These are phyloP conservation scores for Frankliniella fusca DNA, from an alignment of 2,888 invertebrate species.

Conservation along the genomic window DNA sequence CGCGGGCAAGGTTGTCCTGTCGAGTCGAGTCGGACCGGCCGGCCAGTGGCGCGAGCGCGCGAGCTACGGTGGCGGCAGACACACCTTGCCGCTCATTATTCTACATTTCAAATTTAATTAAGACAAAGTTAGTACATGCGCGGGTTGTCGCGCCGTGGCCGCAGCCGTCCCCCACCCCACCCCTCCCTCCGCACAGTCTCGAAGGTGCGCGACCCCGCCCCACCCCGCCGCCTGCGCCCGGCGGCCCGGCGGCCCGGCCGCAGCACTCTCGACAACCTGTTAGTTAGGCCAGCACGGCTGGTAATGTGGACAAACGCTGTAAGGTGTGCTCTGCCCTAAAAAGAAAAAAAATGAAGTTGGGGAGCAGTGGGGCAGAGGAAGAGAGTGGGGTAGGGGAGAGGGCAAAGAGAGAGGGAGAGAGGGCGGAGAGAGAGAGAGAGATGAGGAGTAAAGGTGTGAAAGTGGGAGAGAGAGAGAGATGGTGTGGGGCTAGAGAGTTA, in stretches of 20 bases:
- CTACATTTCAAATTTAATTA: constrained; percentile 25
- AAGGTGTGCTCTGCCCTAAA: background rate
- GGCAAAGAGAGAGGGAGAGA: background rate
- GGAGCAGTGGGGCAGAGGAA: background rate
- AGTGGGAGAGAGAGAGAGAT: no score
- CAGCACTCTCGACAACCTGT: background rate
- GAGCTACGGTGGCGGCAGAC: background rate
- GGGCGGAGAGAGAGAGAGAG: no score
- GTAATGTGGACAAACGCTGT: constrained; percentile 17
- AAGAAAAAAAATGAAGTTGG: no score
- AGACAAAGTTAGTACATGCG: constrained; percentile 17
- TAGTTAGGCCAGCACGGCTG: background rate
- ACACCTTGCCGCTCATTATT: background rate
- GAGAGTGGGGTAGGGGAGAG: background rate
- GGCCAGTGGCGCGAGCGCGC: background rate
- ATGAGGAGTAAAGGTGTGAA: no score
- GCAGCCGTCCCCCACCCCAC: background rate
- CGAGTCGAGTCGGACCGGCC: background rate
- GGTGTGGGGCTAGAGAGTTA: no score
- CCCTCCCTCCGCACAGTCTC: background rate
- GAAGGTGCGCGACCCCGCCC: no score
- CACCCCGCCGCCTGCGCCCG: no score
- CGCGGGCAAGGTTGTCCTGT: background rate
- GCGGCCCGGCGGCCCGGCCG: background rate
- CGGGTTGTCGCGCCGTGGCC: background rate